Conservation (phyloP, 2,797 vertebrate species). For the Platalea minor region DNA sequence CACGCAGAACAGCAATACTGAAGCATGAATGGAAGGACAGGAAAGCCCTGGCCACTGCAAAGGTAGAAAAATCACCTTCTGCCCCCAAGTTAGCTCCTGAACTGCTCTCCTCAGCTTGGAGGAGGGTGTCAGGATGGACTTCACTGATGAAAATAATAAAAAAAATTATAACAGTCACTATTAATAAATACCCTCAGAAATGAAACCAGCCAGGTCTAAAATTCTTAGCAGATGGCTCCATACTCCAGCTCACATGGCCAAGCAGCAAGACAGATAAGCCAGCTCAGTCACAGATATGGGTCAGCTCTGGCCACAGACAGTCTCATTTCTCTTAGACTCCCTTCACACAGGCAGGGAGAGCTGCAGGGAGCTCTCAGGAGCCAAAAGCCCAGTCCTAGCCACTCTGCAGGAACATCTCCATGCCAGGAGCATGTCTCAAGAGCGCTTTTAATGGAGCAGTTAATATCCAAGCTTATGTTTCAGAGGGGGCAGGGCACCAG, state of each 20-base stretch:
- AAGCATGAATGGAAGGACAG: neutral
- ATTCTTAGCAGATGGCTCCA: slow-evolving; percentile 35
- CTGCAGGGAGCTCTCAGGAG: neutral
- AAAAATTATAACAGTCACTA: neutral
- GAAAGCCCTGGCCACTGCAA: neutral
- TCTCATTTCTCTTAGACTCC: neutral
- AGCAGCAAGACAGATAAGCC: neutral
- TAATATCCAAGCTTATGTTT: slow-evolving; percentile 33
- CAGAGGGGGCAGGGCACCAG: neutral
- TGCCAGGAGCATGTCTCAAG: neutral
- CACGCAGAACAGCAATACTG: neutral
- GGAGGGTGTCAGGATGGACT: neutral
- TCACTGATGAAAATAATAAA: neutral
- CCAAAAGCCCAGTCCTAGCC: neutral
- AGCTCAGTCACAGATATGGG: neutral
- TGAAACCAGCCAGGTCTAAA: slow-evolving; percentile 5
- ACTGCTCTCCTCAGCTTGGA: neutral
- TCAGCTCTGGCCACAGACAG: neutral
- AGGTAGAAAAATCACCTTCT: neutral
- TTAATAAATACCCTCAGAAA: neutral
- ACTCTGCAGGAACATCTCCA: neutral
- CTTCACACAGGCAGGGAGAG: neutral
- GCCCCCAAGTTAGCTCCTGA: neutral
- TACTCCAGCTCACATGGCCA: neutral
- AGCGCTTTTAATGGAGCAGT: slow-evolving; percentile 43